Conservation (phyloP, 2,113 vertebrate genomes). For the Psammodynastes pulverulentus region DNA sequence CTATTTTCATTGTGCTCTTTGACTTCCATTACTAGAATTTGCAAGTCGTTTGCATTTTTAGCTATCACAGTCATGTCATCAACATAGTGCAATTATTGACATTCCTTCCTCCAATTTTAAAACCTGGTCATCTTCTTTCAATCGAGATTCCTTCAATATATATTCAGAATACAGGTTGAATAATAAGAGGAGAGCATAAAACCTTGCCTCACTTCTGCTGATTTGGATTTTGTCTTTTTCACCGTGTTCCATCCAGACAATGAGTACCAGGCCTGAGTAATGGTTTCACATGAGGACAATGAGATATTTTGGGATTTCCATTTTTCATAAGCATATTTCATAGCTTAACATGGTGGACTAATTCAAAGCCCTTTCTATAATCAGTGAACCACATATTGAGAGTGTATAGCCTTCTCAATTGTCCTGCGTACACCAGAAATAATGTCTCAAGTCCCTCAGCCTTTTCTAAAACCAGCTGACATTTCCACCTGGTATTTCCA, state of each 20-base stretch:
- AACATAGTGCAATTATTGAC: neutral
- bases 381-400: neutral
- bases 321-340: neutral
- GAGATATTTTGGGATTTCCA: neutral
- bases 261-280: neutral
- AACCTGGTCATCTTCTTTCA: neutral
- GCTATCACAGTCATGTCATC: neutral
- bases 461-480: neutral
- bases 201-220: neutral
- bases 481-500: neutral
- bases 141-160: neutral
- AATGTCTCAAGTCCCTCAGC: neutral
- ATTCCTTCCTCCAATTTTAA: neutral
- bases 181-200: neutral
- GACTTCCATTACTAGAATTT: neutral
- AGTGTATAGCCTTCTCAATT: neutral
- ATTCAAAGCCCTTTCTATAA: neutral
- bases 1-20: neutral
- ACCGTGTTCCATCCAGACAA: neutral
- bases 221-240: neutral
- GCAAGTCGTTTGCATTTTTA: neutral
- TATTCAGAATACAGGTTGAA: neutral
- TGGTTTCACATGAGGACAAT: neutral
- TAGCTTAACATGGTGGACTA: neutral
- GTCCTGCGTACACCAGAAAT: neutral